Base-by-base conservation (phyloP, 2,113 vertebrate species). In the Pogona vitticeps region DNA sequence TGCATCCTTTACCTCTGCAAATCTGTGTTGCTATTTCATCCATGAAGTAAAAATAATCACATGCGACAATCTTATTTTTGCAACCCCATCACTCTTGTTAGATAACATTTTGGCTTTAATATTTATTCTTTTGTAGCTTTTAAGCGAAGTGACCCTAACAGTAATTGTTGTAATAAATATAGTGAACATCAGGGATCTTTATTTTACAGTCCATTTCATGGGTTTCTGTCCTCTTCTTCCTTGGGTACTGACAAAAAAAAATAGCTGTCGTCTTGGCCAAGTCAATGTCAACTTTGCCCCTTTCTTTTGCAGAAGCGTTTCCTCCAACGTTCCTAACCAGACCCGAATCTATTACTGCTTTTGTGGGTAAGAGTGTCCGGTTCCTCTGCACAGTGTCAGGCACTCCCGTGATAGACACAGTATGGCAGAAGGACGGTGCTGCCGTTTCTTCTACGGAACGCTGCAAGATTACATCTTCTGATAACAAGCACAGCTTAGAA, bases 301-400 rank as follows among this genome's bases (percentile, higher is more conserved):
- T 97, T 97, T 97, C 96, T 97, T 97, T 98, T 98, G 93, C 99
- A 99, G 99, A 99, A 97, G 97, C 99, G 36, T 97, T 98, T 91
- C 98, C 98, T 0, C 98, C 99, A 90, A 95, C 97, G 81, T 99
- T 99, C 97, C 95, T 98, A 91, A 97, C 97, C 96, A 98, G 98
- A 96, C 98, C 98, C 89, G 98, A 99, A 86, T 96, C 98, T 90
- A 92, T 99, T 95, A 98, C 97, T 75, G 97, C 98, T 94, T 99
- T 97, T 95, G 97, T 98, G 97, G 98, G 98, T 79, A 99, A 99
- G 96, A 96, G 93, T 91, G 97, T 97, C 82, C 97, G 96, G 93
- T 97, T 99, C 93, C 97, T 98, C 89, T 99, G 98, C 93, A 98
- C 97, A 46, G 97, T 99, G 91, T 96, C 96, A 95, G 98, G 98